Base-by-base conservation (phyloP, 1,140 invertebrate genomes). In the Tigriopus japonicus region DNA sequence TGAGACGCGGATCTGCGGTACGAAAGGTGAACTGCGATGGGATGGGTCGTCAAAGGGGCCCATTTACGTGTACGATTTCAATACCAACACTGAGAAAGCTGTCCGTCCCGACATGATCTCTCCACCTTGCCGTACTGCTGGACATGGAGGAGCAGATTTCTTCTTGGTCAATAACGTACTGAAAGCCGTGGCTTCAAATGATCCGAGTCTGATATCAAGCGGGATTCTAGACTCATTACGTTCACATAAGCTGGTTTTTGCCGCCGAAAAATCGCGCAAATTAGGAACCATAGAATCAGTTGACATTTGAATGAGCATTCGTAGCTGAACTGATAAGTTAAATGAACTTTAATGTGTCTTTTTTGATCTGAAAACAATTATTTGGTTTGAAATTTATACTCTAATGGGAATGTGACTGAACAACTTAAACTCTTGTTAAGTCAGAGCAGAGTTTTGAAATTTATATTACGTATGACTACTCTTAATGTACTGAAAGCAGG, bases 121-220 rank as follows among this genome's bases (percentile, higher is more conserved):
- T 6, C 42, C 41, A 21, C n/a, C 23, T 60, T 19, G 23, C 19
- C 17, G 51, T 2, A 24, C n/a, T 6, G 3, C 28, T 2, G 43
- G 35, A 24, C 58, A 60, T 52, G 58, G 17, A 9, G 58, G 58
- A 5, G 58, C 58, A 1, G 58, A 60, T 42, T 60, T 60, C 35
- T 60, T 60, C 23, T 15, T 60, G 14, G 41, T 60, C 12, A 52
- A 51, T 51, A n/a, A 41, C 10, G 6, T 60, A 7, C 9, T 60
- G 14, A 56, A 45, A 51, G 58, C 58, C 17, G 41, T 60, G 15
- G 58, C 58, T 2, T 17, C 24, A 3, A 58, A 58, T 42, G 55
- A 58, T 58, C 55, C 23, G n/a, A 14, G 28, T n/a, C 6, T 58
- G 21, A 58, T 41, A 2, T 41, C 55, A 43, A 41, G 17, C 28